Percentiles rank a stretch among this genome's conserved stretches.
Conservation (phyloP, 2,797 vertebrate genomes). For the Sebastes alutus region DNA sequence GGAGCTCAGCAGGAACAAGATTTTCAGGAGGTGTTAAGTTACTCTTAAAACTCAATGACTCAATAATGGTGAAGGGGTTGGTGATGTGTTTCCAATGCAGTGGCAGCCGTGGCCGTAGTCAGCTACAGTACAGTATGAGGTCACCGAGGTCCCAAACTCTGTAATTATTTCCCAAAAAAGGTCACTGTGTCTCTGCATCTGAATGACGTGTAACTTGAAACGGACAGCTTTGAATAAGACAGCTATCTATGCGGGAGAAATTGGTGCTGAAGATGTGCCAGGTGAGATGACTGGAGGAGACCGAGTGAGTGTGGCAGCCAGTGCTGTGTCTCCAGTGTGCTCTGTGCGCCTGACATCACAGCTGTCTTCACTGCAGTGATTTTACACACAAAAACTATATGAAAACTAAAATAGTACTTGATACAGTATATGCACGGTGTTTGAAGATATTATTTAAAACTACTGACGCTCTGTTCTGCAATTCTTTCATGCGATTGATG, state of each 20-base stretch:
- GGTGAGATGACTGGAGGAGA: not conserved
- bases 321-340: not conserved
- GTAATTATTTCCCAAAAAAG: not conserved
- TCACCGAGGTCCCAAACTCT: not conserved
- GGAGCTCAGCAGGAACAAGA: not conserved
- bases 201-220: no score
- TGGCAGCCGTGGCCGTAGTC: not conserved
- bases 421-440: not conserved
- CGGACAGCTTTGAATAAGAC: no score
- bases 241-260: not conserved
- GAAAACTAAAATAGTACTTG: not conserved
- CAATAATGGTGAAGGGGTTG: not conserved
- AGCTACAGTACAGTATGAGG: not conserved
- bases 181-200: no score
- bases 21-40: not conserved
- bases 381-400: not conserved
- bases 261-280: not conserved
- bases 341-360: not conserved
- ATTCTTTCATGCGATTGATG: not conserved
- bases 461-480: not conserved
- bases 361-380: not conserved
- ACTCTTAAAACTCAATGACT: not conserved
- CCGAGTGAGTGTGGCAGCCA: not conserved
- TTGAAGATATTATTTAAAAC: not conserved
- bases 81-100: not conserved